A percentile compares a stretch with the other conserved stretches of the same genome.
These are phyloP conservation scores for Emydoidea blandingii DNA, from an alignment of 2,797 vertebrate species.

Conservation along the genomic window DNA sequence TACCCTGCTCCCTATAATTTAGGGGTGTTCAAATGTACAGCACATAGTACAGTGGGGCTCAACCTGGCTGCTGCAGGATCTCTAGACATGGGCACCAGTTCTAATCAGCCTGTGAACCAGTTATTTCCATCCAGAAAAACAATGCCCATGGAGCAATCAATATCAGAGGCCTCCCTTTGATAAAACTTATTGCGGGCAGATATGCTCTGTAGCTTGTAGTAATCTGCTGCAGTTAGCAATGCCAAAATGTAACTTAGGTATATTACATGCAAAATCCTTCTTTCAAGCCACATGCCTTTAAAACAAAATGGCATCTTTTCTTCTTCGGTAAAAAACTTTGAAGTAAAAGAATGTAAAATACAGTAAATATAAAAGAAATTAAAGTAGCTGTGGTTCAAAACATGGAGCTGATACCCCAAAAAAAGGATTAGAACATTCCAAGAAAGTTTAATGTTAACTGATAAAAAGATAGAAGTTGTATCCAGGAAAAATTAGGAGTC, in stretches of 20 bases:
- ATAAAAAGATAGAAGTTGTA: conserved; percentile 4
- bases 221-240: conserved; percentile 35
- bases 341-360: conserved; percentile 43
- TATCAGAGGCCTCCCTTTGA: neutral
- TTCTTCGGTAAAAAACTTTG: conserved; percentile 34
- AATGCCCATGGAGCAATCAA: neutral
- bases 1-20: neutral
- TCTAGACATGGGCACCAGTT: neutral
- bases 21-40: neutral
- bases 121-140: conserved; percentile 10
- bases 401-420: neutral
- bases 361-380: conserved; percentile 25
- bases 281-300: neutral
- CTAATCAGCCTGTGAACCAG: neutral
- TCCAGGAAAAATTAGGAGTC: conserved; percentile 20
- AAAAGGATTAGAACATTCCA: conserved; percentile 54
- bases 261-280: neutral
- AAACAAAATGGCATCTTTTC: conserved; percentile 40
- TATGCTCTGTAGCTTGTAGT: conserved; percentile 36
- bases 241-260: neutral
- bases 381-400: conserved; percentile 44
- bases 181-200: neutral
- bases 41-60: neutral
- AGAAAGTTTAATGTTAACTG: conserved; percentile 46
- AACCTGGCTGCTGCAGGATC: neutral